Evolutionary conservation across 1,140 invertebrate species (phyloP).

Genomic region (Heliconius melpomene): DNA sequence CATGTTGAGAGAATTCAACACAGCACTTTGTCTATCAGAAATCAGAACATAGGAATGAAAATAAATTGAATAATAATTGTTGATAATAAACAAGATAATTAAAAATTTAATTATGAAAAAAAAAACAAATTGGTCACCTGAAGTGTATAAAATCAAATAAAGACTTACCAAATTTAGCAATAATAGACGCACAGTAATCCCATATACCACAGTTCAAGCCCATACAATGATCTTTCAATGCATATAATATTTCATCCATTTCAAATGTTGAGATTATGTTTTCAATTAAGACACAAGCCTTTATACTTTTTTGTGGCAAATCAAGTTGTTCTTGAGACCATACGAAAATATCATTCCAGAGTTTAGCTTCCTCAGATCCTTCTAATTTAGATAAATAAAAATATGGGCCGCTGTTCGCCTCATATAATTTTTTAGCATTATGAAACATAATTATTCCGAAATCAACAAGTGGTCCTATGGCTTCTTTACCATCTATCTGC

Average conservation of each 20-base stretch:
- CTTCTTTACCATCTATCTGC: constrained; percentile 84
- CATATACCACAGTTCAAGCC: constrained; percentile 89
- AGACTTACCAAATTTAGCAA: constrained; percentile 84
- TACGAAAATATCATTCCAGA: constrained; percentile 89
- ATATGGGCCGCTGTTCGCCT: constrained; percentile 83
- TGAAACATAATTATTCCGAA: constrained; percentile 87
- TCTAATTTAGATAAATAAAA: constrained; percentile 88
- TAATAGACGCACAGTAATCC: constrained; percentile 89
- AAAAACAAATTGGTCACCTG: not conserved
- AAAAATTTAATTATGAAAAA: not conserved
- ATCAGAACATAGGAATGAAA: too few species aligned
- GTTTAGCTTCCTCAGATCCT: constrained; percentile 83
- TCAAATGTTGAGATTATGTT: constrained; percentile 87
- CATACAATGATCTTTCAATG: constrained; percentile 84
- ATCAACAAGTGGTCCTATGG: constrained; percentile 86
- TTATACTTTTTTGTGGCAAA: constrained; percentile 83
- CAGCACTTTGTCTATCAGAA: too few species aligned
- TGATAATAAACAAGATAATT: too few species aligned
- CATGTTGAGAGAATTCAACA: too few species aligned
- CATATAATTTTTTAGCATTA: constrained; percentile 80
- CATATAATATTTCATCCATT: constrained; percentile 87
- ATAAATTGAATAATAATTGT: too few species aligned
- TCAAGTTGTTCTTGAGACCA: constrained; percentile 83
- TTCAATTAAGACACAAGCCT: constrained; percentile 88
- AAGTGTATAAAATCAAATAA: not conserved